Evolutionary conservation across 2,113 vertebrate genomes (phyloP), one percentile per base, ranked within the genome.

Genomic region (Psephotus haematonotus): DNA sequence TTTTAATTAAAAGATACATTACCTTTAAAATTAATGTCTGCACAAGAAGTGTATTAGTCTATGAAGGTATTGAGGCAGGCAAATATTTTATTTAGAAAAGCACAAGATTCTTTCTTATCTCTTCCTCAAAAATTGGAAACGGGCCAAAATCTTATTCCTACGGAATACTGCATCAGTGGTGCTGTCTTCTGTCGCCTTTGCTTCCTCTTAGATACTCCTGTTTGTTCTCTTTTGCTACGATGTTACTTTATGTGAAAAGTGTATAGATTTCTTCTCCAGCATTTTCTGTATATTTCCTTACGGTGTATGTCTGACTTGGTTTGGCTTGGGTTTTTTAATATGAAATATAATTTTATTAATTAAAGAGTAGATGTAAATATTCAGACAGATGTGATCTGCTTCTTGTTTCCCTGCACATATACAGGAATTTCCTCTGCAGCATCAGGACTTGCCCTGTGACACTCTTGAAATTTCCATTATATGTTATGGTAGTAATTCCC

Each of bases 1-100:
- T 90, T 89, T 82, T 88, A 92, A 95, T 91, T 94, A 82, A 95
- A 87, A 95, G 79, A 88, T 74, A 53, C 0, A 8, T 76, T 95
- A 90, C 94, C 85, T 86, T 65, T 94, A 60, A 88, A 96, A 92
- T 76, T 52, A 88, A 81, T 74, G 29, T 60, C 27, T 81, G 11
- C 50, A 39, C 11, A 88, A 90, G 53, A 46, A 72, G 10, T 55
- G 7, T 72, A 75, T 78, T 91, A 82, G 19, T 35, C 17, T 80
- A 74, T 50, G 46, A 39, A 82, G 83, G 29, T 35, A 41, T 55
- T 88, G 33, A 74, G 74, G 86, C 11, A 60, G 23, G 20, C 60
- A 81, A 49, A 55, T 79, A 29, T 81, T 94, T 93, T 83, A 64
- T 75, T 91, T 95, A 60, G 47, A 84, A 78, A 76, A 89, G 39